phyloP scores from a whole-genome alignment of 2,113 vertebrate species.

The Odontophorus gujanensis region DNA sequence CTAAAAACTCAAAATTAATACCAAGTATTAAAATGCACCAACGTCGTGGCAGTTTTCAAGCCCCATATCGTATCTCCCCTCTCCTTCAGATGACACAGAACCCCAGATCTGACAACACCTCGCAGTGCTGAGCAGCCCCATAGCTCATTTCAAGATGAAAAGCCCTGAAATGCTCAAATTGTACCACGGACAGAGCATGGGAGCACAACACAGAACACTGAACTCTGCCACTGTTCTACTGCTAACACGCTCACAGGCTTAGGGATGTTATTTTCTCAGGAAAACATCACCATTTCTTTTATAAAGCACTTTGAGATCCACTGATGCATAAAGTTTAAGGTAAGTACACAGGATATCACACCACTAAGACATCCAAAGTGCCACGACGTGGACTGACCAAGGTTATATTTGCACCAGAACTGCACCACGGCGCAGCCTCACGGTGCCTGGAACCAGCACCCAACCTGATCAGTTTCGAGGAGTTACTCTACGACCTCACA shows the following conservation, averaged over 20 bases:
- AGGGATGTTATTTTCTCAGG: background rate
- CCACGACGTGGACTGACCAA: rapidly evolving
- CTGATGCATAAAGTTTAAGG: background rate
- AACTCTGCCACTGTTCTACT: background rate
- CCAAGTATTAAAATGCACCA: background rate
- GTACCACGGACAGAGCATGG: background rate
- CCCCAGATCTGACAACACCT: background rate
- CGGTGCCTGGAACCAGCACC: background rate
- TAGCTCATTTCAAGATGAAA: background rate
- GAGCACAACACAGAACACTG: background rate
- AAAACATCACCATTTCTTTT: slow-evolving; percentile 34
- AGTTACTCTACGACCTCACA: background rate
- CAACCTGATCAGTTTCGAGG: background rate
- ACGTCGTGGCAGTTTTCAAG: background rate
- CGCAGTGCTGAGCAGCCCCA: background rate
- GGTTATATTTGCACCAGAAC: background rate
- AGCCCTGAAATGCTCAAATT: background rate
- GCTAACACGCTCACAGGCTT: background rate
- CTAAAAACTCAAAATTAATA: background rate
- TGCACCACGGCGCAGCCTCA: background rate
- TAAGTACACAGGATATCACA: background rate
- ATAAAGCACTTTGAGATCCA: slow-evolving; percentile 72
- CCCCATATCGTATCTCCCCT: background rate
- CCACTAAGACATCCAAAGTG: background rate
- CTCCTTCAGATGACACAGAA: background rate